Evolutionary conservation across 1,140 invertebrate genomes (phyloP).

Genomic region (Gonioctena quinquepunctata): DNA sequence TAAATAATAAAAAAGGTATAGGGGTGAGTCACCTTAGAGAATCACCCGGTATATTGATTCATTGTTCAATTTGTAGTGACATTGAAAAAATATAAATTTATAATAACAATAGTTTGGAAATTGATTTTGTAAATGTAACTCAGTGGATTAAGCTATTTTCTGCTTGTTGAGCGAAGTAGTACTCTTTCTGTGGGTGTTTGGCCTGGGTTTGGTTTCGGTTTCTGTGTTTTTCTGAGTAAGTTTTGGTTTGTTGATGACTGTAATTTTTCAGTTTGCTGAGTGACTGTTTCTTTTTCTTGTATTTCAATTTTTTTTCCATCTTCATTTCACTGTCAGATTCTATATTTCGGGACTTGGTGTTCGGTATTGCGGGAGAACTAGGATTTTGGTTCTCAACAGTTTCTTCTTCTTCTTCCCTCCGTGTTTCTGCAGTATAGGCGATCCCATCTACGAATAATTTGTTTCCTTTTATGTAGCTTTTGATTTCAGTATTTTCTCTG

Average conservation of each 20-base stretch:
- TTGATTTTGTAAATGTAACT: neutral
- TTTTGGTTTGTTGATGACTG: neutral
- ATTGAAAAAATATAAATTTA: neutral
- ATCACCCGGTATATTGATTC: neutral
- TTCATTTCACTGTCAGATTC: no score
- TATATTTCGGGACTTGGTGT: no score
- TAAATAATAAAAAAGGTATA: no score
- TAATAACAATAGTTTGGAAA: neutral
- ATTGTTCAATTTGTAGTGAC: neutral
- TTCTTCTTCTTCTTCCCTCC: neutral
- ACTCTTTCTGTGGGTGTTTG: slow-evolving; percentile 1
- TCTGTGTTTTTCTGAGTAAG: neutral
- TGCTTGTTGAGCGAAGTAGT: slow-evolving; percentile 5
- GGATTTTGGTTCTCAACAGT: neutral
- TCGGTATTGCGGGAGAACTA: no score
- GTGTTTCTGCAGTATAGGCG: neutral
- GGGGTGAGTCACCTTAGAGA: no score
- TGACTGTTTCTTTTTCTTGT: neutral
- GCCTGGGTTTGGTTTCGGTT: neutral
- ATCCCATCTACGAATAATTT: neutral
- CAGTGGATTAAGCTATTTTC: neutral
- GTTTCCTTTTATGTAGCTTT: slow-evolving; percentile 3
- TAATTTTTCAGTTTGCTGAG: neutral
- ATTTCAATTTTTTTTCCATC: no score
- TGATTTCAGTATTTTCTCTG: neutral